phyloP scores from a whole-genome alignment of 2,888 invertebrate species.

The Lathronympha strigana region DNA sequence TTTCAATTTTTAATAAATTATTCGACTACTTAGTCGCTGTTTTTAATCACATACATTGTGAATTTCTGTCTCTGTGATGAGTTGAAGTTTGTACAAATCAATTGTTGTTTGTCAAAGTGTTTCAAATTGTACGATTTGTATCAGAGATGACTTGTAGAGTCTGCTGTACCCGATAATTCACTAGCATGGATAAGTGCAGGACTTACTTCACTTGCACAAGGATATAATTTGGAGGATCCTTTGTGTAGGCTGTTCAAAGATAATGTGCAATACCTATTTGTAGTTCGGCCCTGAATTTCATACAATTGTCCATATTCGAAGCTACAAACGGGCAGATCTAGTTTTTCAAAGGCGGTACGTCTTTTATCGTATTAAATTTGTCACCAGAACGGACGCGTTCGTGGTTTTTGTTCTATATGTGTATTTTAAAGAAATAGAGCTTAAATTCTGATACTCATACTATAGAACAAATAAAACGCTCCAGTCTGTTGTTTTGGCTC shows the following conservation, averaged over 20 bases:
- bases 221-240: constrained; percentile 5
- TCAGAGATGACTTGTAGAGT: constrained; percentile 22
- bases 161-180: constrained; percentile 5
- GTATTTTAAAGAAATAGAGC: not conserved
- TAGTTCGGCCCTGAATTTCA: constrained; percentile 21
- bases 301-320: not conserved
- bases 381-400: not conserved
- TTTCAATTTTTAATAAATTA: constrained; percentile 39
- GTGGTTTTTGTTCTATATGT: not conserved
- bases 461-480: not conserved
- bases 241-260: constrained; percentile 22
- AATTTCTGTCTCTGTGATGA: constrained; percentile 38
- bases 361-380: constrained; percentile 5
- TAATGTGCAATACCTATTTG: constrained; percentile 33
- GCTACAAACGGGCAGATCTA: constrained; percentile 7
- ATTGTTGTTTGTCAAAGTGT: constrained; percentile 35
- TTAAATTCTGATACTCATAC: not conserved
- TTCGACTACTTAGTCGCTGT: constrained; percentile 25
- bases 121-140: constrained; percentile 31
- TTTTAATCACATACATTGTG: constrained; percentile 19
- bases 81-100: constrained; percentile 27
- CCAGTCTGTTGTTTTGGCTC: constrained; percentile 1
- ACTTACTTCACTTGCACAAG: constrained; percentile 12
- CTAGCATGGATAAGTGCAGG: not conserved
- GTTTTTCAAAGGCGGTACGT: not conserved